These are phyloP conservation scores for Malthinus seriepunctatus DNA, from an alignment of 2,888 invertebrate genomes.

Conservation along the genomic window DNA sequence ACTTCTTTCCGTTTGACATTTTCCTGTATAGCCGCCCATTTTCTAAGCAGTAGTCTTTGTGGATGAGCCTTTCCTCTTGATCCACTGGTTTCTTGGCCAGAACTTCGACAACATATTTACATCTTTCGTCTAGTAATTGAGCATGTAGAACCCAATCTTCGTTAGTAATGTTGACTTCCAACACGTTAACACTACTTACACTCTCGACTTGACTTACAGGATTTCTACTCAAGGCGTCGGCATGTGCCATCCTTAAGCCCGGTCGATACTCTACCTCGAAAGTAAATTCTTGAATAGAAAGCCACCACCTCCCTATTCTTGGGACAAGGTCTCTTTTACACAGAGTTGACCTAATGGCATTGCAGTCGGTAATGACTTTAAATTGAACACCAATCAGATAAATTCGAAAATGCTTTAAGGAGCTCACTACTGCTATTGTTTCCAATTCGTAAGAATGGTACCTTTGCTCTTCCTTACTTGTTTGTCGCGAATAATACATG, in stretches of 20 bases:
- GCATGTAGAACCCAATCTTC: constrained; percentile 33
- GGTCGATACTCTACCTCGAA: constrained; percentile 39
- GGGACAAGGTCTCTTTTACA: constrained; percentile 37
- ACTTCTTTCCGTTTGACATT: constrained; percentile 23
- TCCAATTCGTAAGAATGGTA: constrained; percentile 19
- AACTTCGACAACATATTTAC: constrained; percentile 8
- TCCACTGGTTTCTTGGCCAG: constrained; percentile 16
- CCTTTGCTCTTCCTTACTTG: constrained; percentile 2
- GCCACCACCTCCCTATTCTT: constrained; percentile 43
- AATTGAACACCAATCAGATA: constrained; percentile 37
- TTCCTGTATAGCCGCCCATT: neutral
- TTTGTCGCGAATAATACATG: constrained; percentile 9
- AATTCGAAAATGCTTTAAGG: constrained; percentile 35
- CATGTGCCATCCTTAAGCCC: constrained; percentile 41
- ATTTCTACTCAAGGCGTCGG: constrained; percentile 11
- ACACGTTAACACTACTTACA: constrained; percentile 30
- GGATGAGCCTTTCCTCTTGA: constrained; percentile 20
- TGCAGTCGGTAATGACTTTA: constrained; percentile 39
- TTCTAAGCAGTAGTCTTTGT: constrained; percentile 22
- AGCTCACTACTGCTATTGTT: constrained; percentile 25
- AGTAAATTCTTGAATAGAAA: constrained; percentile 39
- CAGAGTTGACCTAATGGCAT: constrained; percentile 30
- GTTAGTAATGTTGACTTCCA: constrained; percentile 17
- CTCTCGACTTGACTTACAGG: constrained; percentile 13
- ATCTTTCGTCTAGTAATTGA: constrained; percentile 31